Evolutionary conservation across 2,797 vertebrate genomes (phyloP).

Genomic region (Vireo griseus): DNA sequence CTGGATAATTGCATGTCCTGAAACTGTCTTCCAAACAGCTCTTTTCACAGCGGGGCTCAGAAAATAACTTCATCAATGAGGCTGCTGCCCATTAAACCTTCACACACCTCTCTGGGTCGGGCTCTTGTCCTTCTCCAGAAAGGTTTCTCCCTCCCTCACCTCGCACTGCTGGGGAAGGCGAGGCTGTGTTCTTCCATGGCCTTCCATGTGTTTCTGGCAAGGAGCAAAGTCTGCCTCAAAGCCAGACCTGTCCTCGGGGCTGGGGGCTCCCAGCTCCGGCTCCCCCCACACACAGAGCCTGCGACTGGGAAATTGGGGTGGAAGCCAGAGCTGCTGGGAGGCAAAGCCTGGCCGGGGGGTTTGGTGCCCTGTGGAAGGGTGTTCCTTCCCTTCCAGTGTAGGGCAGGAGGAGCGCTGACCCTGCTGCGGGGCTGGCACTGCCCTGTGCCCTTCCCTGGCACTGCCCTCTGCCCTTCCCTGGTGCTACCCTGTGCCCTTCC

Average conservation of each 20-base stretch:
- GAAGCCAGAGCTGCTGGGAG: neutral
- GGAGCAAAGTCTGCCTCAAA: neutral
- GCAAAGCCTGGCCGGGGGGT: neutral
- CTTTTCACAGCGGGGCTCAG: constrained; percentile 48
- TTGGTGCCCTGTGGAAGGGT: neutral
- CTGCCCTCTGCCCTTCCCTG: neutral
- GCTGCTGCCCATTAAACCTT: constrained; percentile 32
- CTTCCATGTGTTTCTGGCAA: neutral
- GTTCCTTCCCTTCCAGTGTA: neutral
- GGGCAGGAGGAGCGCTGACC: neutral
- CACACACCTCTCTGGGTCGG: neutral
- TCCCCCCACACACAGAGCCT: neutral
- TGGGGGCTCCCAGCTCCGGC: neutral
- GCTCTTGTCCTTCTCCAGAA: neutral
- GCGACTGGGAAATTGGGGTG: neutral
- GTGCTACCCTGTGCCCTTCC: neutral
- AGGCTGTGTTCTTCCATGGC: neutral
- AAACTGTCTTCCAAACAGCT: constrained; percentile 58
- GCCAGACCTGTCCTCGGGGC: neutral
- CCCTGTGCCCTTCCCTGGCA: too few species aligned
- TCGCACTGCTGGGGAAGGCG: neutral
- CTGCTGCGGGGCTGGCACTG: neutral
- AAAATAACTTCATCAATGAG: constrained; percentile 60
- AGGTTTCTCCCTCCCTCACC: neutral
- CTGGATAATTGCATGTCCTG: constrained; percentile 57